A percentile compares a stretch with the other conserved stretches of the same genome.
These are phyloP conservation scores for Bombus difficillimus DNA, from an alignment of 1,140 invertebrate genomes.

Conservation along the genomic window DNA sequence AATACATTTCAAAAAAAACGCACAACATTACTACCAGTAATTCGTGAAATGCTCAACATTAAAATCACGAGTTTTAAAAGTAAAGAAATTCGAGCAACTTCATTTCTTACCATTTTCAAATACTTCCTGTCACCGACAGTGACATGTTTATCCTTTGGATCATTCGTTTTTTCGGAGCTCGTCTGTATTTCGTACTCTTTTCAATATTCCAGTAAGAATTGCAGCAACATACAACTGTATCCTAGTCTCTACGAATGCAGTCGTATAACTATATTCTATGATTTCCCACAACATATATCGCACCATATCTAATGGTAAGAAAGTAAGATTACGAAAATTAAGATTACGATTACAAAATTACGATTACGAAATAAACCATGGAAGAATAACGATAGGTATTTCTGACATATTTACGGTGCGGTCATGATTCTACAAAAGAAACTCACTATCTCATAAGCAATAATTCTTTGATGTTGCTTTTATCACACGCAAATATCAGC, in stretches of 20 bases:
- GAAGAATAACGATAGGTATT: background rate
- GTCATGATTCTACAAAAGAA: background rate
- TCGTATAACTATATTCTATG: conserved; percentile 42
- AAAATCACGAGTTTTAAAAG: background rate
- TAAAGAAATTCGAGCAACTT: conserved; percentile 32
- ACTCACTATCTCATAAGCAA: background rate
- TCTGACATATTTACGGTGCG: no score
- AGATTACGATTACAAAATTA: background rate
- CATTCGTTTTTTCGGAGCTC: conserved; percentile 42
- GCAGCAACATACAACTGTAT: background rate
- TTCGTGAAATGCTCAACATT: background rate
- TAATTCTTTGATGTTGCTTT: background rate
- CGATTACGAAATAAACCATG: background rate
- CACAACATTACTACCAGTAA: background rate
- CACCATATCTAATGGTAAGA: conserved; percentile 45
- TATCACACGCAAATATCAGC: conserved; percentile 38
- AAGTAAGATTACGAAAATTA: background rate
- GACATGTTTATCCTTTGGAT: conserved; percentile 58
- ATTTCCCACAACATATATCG: conserved; percentile 38
- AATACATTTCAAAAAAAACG: background rate
- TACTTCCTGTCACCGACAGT: conserved; percentile 45
- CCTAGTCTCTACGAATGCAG: conserved; percentile 26
- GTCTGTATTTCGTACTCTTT: conserved; percentile 10
- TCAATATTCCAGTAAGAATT: conserved; percentile 55
- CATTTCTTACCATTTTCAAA: conserved; percentile 36